Percentiles rank a stretch among this genome's conserved stretches.
These are phyloP conservation scores for Myiotriccus ornatus DNA, from an alignment of 2,797 vertebrate genomes.

Conservation along the genomic window DNA sequence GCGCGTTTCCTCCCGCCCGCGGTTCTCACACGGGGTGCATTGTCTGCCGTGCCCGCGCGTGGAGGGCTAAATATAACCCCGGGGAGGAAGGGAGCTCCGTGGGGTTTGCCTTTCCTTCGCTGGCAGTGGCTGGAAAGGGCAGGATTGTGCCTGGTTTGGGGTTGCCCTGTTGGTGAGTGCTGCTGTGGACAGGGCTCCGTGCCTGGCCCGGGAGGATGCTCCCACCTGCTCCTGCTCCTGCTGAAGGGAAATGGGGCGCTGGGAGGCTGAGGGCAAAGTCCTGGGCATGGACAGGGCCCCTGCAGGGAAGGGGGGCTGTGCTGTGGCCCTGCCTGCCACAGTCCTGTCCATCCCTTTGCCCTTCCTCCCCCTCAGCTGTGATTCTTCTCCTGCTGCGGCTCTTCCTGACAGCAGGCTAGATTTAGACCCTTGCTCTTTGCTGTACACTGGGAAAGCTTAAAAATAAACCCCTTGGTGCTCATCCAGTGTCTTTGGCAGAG, in stretches of 20 bases:
- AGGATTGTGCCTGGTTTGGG: not conserved
- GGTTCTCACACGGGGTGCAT: conserved; percentile 71
- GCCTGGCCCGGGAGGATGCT: not conserved
- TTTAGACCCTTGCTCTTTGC: conserved; percentile 2
- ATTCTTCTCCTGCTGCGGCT: fast-evolving
- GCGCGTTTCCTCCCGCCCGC: conserved; percentile 65
- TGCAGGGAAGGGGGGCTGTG: fast-evolving
- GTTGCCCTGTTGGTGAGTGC: not conserved
- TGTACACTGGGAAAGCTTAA: not conserved
- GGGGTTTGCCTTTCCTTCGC: not conserved
- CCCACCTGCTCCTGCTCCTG: not conserved
- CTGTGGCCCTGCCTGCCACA: not conserved
- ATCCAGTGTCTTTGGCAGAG: not conserved
- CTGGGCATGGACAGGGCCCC: fast-evolving
- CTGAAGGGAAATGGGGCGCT: not conserved
- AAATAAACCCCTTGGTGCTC: conserved; percentile 1
- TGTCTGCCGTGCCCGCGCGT: conserved; percentile 58
- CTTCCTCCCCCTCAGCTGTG: not conserved
- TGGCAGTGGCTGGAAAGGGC: not conserved
- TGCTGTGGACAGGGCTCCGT: not conserved
- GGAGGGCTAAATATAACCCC: conserved; percentile 24
- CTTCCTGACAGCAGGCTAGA: not conserved
- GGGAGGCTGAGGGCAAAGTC: not conserved
- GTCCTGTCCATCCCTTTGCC: not conserved
- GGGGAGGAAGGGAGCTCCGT: not conserved